Conservation (phyloP, 2,113 vertebrate genomes). For the Eurypyga helias region DNA sequence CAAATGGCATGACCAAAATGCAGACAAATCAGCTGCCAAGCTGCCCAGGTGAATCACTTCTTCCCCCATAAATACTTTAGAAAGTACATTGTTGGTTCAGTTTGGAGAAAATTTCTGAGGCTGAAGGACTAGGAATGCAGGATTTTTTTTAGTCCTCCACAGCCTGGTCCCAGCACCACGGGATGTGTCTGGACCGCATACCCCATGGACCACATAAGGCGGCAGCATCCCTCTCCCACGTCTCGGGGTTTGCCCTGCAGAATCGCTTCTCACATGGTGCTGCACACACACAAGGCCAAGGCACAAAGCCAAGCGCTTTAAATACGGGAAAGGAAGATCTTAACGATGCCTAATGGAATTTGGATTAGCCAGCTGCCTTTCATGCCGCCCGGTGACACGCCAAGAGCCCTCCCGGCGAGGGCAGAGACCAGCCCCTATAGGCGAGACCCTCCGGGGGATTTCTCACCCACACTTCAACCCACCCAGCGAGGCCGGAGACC, state of each 20-base stretch:
- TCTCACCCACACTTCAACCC: background rate
- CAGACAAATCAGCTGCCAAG: background rate
- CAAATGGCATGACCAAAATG: accelerated
- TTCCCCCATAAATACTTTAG: background rate
- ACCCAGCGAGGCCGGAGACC: background rate
- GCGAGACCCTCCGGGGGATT: background rate
- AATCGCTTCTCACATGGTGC: background rate
- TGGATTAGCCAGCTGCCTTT: background rate
- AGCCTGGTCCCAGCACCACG: accelerated
- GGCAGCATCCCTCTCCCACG: background rate
- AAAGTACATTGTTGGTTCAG: background rate
- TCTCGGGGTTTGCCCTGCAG: background rate
- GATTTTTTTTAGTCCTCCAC: background rate
- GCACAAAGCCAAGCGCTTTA: background rate
- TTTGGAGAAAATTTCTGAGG: background rate
- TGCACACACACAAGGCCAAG: background rate
- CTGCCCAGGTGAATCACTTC: background rate
- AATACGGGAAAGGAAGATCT: background rate
- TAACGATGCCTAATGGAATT: background rate
- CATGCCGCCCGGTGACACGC: background rate
- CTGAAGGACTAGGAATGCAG: background rate
- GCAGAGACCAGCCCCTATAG: background rate
- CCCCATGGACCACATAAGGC: accelerated
- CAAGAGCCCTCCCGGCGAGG: background rate
- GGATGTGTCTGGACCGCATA: background rate